These are phyloP conservation scores for Ictalurus punctatus DNA, from an alignment of 2,113 vertebrate species.

Conservation along the genomic window DNA sequence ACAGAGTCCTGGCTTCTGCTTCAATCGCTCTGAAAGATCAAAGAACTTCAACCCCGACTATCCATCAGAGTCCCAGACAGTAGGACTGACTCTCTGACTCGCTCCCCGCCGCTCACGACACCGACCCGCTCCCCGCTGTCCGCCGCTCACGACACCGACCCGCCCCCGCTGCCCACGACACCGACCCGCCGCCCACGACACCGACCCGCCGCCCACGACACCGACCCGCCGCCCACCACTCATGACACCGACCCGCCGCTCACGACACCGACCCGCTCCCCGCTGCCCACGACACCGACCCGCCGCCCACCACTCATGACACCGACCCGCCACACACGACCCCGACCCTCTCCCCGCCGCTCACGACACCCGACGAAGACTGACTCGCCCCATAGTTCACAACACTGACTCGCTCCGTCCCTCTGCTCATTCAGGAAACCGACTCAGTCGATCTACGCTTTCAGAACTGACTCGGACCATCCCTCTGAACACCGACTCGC, in stretches of 20 bases:
- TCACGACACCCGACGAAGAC: not conserved
- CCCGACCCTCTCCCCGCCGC: not conserved
- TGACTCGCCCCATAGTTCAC: not conserved
- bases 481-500: not conserved
- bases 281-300: too few relatives aligned
- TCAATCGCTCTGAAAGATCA: constrained; percentile 18
- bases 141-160: not conserved
- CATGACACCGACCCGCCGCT: too few relatives aligned
- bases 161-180: not conserved
- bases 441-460: not conserved
- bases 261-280: too few relatives aligned
- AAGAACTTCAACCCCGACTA: not conserved
- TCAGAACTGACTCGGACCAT: not conserved
- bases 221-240: too few relatives aligned
- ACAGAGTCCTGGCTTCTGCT: constrained; percentile 43
- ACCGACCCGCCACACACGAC: too few relatives aligned
- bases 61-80: not conserved
- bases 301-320: too few relatives aligned
- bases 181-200: not conserved
- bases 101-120: too few relatives aligned
- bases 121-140: too few relatives aligned
- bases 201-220: not conserved
- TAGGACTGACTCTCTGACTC: too few relatives aligned
- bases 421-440: not conserved
- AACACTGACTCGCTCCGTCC: not conserved